Conservation (phyloP, 1,140 invertebrate genomes). For the Drosophila saltans region DNA sequence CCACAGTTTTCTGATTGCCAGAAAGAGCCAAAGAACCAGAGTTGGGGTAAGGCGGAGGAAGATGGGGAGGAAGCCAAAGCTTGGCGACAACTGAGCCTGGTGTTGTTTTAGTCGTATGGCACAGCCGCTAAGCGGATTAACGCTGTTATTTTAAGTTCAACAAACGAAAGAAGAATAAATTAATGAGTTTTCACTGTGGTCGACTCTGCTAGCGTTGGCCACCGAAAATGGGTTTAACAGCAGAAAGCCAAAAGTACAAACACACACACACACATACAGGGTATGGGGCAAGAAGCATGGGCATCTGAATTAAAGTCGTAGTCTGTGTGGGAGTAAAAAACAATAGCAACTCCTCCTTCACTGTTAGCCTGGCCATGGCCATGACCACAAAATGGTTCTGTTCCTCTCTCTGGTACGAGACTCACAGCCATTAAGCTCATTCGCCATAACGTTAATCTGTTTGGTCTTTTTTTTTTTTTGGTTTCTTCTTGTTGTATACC, state of each 20-base stretch:
- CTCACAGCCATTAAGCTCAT: slow-evolving; percentile 59
- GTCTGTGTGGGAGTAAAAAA: background rate
- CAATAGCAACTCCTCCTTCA: slow-evolving; percentile 12
- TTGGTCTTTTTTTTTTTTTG: slow-evolving; percentile 11
- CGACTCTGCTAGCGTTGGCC: slow-evolving; percentile 28
- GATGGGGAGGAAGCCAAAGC: background rate
- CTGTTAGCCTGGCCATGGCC: slow-evolving; percentile 31
- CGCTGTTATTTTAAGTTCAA: slow-evolving; percentile 81
- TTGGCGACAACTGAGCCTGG: slow-evolving; percentile 32
- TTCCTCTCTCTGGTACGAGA: slow-evolving; percentile 14
- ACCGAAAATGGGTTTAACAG: slow-evolving; percentile 67
- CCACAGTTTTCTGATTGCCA: slow-evolving; percentile 58
- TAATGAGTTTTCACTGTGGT: slow-evolving; percentile 81
- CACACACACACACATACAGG: slow-evolving; percentile 29
- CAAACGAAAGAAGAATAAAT: slow-evolving; percentile 80
- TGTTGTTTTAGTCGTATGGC: slow-evolving; percentile 74
- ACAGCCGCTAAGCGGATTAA: slow-evolving; percentile 74
- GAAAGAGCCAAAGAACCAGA: slow-evolving; percentile 5
- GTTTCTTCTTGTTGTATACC: slow-evolving; percentile 13
- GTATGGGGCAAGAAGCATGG: slow-evolving; percentile 1
- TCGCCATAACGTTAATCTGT: slow-evolving; percentile 65
- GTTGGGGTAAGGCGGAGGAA: background rate
- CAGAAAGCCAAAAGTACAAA: slow-evolving; percentile 72
- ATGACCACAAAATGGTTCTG: slow-evolving; percentile 54
- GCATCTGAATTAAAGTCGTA: background rate